Percentiles rank a stretch among this genome's conserved stretches.
Evolutionary conservation across 2,888 invertebrate species (phyloP).

Genomic region (Andrena haemorrhoa): DNA sequence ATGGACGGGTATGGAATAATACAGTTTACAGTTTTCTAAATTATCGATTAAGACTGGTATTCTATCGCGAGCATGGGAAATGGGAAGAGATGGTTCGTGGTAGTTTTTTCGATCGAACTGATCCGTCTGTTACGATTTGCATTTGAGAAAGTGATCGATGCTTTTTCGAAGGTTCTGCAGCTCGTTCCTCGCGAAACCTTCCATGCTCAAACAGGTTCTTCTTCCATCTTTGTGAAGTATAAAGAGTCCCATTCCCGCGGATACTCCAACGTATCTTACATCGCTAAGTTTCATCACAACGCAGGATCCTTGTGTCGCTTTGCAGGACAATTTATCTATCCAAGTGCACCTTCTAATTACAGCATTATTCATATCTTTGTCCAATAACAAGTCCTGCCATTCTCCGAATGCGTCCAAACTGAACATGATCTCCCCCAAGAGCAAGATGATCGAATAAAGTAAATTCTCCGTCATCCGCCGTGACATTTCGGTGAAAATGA

Average conservation of each 20-base stretch:
- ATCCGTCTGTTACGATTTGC: slow-evolving; percentile 36
- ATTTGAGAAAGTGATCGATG: slow-evolving; percentile 70
- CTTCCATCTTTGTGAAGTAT: slow-evolving; percentile 70
- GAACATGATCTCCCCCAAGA: slow-evolving; percentile 73
- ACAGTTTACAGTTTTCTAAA: not conserved
- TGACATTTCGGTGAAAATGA: slow-evolving; percentile 67
- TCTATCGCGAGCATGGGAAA: not conserved
- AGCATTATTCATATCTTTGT: slow-evolving; percentile 70
- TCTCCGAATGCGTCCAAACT: slow-evolving; percentile 73
- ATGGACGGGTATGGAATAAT: not conserved
- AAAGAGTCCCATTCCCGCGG: slow-evolving; percentile 72
- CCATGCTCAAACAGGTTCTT: slow-evolving; percentile 65
- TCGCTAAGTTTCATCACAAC: slow-evolving; percentile 69
- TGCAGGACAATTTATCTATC: slow-evolving; percentile 71
- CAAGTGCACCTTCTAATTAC: slow-evolving; percentile 68
- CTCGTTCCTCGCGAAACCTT: slow-evolving; percentile 69
- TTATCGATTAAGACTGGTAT: not conserved
- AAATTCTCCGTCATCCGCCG: slow-evolving; percentile 64
- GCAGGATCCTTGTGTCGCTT: slow-evolving; percentile 41
- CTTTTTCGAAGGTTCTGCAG: slow-evolving; percentile 67
- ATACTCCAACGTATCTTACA: slow-evolving; percentile 74
- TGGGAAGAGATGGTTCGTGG: not conserved
- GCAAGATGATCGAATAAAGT: slow-evolving; percentile 59
- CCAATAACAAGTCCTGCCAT: slow-evolving; percentile 75
- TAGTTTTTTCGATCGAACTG: not conserved